Percentiles rank a stretch among this genome's conserved stretches.
Conservation (phyloP, 64 coral and sea anemone genomes). For the Montipora sp. region DNA sequence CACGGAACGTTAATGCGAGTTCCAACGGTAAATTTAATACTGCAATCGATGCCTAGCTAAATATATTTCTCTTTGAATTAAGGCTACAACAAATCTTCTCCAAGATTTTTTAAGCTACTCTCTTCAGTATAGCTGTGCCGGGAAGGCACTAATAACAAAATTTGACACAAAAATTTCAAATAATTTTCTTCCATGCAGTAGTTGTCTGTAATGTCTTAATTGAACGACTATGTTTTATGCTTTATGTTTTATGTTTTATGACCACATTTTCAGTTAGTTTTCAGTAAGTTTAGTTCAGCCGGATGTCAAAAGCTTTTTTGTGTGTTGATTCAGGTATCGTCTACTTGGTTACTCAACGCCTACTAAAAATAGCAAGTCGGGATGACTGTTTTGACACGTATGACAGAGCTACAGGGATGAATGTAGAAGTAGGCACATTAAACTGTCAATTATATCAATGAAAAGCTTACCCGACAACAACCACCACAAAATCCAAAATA, state of each 20-base stretch:
- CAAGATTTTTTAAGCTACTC: too few species aligned
- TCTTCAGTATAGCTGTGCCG: too few species aligned
- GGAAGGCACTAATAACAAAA: too few species aligned
- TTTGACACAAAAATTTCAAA: neutral
- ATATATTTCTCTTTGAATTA: neutral
- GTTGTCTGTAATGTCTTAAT: too few species aligned
- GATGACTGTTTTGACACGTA: constrained; percentile 11
- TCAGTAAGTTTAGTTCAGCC: neutral
- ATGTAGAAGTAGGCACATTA: constrained; percentile 27
- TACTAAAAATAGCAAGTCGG: too few species aligned
- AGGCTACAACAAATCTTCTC: neutral
- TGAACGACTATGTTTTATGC: too few species aligned
- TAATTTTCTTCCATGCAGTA: too few species aligned
- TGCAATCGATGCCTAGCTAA: neutral
- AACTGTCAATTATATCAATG: constrained; percentile 49
- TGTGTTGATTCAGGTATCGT: too few species aligned
- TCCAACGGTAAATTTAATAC: neutral
- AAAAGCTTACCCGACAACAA: constrained; percentile 90
- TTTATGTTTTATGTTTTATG: too few species aligned
- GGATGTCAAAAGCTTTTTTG: neutral
- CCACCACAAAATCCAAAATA: constrained; percentile 96
- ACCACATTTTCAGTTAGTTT: too few species aligned
- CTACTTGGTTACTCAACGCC: too few species aligned
- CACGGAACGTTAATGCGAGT: neutral
- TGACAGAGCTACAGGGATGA: constrained; percentile 14